Percentiles rank a stretch among this genome's conserved stretches.
phyloP scores from a whole-genome alignment of 2,113 vertebrate species.

The Acrocephalus arundinaceus region DNA sequence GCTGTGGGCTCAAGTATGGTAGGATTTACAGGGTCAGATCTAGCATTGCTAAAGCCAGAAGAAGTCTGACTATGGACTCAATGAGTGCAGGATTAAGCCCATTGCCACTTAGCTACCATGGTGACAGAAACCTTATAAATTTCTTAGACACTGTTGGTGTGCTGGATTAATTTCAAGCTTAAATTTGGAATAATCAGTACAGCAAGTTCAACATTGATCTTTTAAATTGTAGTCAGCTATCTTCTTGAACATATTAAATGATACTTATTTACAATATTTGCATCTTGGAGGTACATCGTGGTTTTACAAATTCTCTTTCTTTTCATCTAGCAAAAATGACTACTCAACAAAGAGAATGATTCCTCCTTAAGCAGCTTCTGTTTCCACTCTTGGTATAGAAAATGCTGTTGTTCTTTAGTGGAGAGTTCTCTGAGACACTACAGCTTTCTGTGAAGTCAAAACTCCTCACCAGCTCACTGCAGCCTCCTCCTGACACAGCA shows the following conservation, averaged over 20 bases:
- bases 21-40: neutral
- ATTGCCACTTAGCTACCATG: slow-evolving; percentile 6
- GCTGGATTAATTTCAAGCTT: slow-evolving; percentile 5
- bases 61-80: neutral
- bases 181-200: neutral
- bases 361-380: slow-evolving; percentile 5
- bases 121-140: slow-evolving; percentile 21
- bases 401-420: neutral
- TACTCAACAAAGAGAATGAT: neutral
- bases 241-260: neutral
- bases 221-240: neutral
- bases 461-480: neutral
- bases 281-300: neutral
- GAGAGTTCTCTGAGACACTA: neutral
- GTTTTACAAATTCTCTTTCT: neutral
- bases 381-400: neutral
- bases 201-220: neutral
- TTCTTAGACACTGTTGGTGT: neutral
- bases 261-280: neutral
- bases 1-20: neutral
- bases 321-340: neutral
- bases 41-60: neutral
- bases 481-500: neutral
- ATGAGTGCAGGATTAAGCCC: neutral
- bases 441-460: neutral